These are phyloP conservation scores for Catocala fraxini DNA, from an alignment of 2,888 invertebrate genomes.

Conservation along the genomic window DNA sequence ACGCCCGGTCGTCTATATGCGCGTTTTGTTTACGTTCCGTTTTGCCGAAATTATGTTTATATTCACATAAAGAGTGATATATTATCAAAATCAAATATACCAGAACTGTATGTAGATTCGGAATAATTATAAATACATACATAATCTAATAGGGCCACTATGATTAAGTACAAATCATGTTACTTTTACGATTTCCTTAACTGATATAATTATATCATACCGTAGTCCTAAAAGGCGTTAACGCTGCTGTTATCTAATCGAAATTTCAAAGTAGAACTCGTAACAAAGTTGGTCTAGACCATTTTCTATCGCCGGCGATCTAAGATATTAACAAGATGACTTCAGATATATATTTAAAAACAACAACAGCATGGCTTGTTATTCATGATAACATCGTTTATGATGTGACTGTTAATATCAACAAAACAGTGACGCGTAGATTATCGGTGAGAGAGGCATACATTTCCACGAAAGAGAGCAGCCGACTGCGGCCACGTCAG, in stretches of 20 bases:
- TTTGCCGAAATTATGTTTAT: constrained; percentile 67
- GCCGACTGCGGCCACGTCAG: constrained; percentile 58
- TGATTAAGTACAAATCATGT: constrained; percentile 59
- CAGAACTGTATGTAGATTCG: not conserved
- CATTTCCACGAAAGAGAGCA: constrained; percentile 60
- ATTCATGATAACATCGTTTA: constrained; percentile 52
- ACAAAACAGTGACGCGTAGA: constrained; percentile 42
- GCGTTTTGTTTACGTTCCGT: constrained; percentile 71
- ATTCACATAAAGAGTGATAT: constrained; percentile 39
- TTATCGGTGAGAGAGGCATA: constrained; percentile 44
- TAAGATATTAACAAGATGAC: constrained; percentile 33
- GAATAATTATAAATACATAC: not conserved
- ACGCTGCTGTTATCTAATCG: constrained; percentile 55
- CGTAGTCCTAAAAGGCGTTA: constrained; percentile 33
- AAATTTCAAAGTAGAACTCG: constrained; percentile 34
- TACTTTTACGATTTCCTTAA: constrained; percentile 64
- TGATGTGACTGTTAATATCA: constrained; percentile 50
- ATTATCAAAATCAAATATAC: constrained; percentile 22
- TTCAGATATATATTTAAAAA: constrained; percentile 39
- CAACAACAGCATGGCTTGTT: constrained; percentile 50
- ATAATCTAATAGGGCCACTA: constrained; percentile 56
- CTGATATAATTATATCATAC: constrained; percentile 54
- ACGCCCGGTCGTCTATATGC: constrained; percentile 72
- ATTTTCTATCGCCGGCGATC: constrained; percentile 30
- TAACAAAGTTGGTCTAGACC: constrained; percentile 17